Base-by-base conservation (phyloP, 2,797 vertebrate species). In the Siniperca obscura region DNA sequence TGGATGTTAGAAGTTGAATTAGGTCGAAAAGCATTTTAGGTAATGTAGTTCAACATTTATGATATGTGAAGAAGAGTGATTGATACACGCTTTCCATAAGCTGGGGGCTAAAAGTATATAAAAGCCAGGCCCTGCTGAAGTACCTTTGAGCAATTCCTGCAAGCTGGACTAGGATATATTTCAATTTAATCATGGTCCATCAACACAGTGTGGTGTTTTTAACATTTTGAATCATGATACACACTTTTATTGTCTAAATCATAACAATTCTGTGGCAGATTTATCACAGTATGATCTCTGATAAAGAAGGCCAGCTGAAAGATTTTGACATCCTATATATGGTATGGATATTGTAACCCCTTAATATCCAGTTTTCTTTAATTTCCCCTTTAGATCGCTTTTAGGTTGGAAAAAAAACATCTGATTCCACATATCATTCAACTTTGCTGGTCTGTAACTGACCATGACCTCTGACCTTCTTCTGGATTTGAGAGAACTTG, bases 1-100 rank as follows among this genome's bases (percentile, higher is more conserved):
- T 74, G 36, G 22, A 55, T 42, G 44, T 62, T 27, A 53, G 3
- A 78, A 16, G 62, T 61, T 52, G n/a, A 52, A 46, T 34, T 25
- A 14, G 30, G 68, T 57, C 70, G 74, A 82, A 87, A 76, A 46
- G 82, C 76, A 86, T 80, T 80, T 65, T 86, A 80, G 67, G 84
- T 74, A 57, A 86, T 89, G 86, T 86, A 82, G 81, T 84, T 81
- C 22, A 56, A 38, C 40, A 50, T 70, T 19, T 34, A 70, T 2
- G 22, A 27, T 7, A 12, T 11, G 38, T 4, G 10, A 52, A 22
- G 25, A 40, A 19, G 27, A 40, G n/a, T 56, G 48, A 55, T 8
- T 27, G n/a, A 50, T 2, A 12, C 7, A 17, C 44, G 38, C 21
- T 25, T 8, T 61, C 0, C 42, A 40, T 55, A 27, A 74, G 19